Conservation (phyloP, 2,888 invertebrate species). For the Pristionchus japonicus region DNA sequence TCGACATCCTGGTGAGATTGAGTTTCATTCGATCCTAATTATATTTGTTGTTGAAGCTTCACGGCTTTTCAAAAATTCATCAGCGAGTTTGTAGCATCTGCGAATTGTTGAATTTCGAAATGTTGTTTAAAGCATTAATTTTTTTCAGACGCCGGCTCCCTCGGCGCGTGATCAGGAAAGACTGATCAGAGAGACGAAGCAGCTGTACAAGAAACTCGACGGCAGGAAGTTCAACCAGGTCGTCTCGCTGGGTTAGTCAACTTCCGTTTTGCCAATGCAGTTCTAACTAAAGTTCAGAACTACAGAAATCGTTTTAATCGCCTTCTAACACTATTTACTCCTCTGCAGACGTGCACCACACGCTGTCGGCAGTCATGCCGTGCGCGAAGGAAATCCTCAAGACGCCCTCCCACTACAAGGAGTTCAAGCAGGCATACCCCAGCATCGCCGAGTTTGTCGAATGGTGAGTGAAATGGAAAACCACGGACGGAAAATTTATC, state of each 20-base stretch:
- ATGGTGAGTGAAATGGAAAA: not conserved
- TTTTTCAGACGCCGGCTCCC: conserved; percentile 7
- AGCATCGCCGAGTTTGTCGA: conserved; percentile 7
- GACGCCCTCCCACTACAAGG: not conserved
- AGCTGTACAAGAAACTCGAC: not conserved
- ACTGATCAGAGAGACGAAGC: not conserved
- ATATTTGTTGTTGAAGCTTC: too few relatives aligned
- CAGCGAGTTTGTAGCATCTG: too few relatives aligned
- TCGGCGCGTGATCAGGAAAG: not conserved
- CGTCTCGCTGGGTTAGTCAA: not conserved
- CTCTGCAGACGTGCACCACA: not conserved
- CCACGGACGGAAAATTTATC: not conserved
- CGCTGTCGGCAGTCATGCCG: not conserved
- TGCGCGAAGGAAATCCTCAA: not conserved
- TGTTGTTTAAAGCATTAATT: not conserved
- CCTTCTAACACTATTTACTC: too few relatives aligned
- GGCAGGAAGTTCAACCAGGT: not conserved
- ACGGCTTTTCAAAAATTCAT: too few relatives aligned
- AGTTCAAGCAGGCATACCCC: not conserved
- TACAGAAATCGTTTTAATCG: too few relatives aligned
- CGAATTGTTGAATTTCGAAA: not conserved
- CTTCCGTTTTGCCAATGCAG: not conserved
- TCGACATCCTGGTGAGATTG: not conserved
- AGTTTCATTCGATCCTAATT: too few relatives aligned
- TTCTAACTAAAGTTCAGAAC: too few relatives aligned